Evolutionary conservation across 2,113 vertebrate species (phyloP).

Genomic region (Ceratotherium simum): DNA sequence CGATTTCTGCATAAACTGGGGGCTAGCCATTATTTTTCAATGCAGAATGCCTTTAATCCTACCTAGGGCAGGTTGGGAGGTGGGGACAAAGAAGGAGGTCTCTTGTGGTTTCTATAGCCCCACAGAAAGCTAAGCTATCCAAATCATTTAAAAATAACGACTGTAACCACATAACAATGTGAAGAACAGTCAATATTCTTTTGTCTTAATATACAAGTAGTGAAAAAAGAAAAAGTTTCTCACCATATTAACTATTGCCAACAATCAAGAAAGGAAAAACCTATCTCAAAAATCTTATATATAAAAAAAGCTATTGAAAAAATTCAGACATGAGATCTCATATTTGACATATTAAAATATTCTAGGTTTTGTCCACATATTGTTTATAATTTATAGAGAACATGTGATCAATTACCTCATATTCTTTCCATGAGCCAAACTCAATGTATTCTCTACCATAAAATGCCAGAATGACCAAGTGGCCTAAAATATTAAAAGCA

Average conservation of each 20-base stretch:
- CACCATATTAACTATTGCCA: not conserved
- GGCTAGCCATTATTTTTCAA: not conserved
- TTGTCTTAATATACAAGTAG: not conserved
- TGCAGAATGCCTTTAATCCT: slow-evolving; percentile 15
- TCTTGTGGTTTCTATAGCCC: not conserved
- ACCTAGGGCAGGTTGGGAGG: not conserved
- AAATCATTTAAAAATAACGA: slow-evolving; percentile 47
- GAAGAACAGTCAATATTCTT: not conserved
- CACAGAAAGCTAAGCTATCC: not conserved
- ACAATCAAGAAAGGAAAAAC: slow-evolving; percentile 20
- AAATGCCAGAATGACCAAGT: slow-evolving; percentile 70
- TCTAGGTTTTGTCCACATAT: not conserved
- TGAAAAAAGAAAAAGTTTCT: slow-evolving; percentile 51
- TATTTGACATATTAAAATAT: slow-evolving; percentile 19
- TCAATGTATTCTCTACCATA: slow-evolving; percentile 61
- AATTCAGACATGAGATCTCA: not conserved
- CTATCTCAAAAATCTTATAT: not conserved
- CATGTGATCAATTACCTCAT: slow-evolving; percentile 38
- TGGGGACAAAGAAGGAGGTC: not conserved
- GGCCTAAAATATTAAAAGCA: slow-evolving; percentile 65
- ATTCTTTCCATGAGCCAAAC: slow-evolving; percentile 39
- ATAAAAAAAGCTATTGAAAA: slow-evolving; percentile 18
- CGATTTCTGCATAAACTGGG: not conserved
- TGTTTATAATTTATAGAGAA: slow-evolving; percentile 27
- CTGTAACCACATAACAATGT: slow-evolving; percentile 14